Percentiles rank a stretch among this genome's conserved stretches.
These are phyloP conservation scores for Poeciliopsis turneri DNA, from an alignment of 2,797 vertebrate species.

Conservation along the genomic window DNA sequence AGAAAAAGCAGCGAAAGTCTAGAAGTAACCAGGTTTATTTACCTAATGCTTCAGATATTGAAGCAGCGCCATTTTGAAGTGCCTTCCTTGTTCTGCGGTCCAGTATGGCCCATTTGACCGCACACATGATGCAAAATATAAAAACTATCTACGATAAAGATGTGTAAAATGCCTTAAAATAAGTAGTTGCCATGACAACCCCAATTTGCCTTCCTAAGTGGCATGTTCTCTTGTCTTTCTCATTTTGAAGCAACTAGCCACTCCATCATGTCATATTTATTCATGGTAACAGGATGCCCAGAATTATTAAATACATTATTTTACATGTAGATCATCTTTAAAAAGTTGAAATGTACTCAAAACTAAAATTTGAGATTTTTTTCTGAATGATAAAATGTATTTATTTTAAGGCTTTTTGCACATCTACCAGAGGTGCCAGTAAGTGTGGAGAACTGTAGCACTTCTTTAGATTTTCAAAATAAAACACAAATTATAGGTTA, in stretches of 20 bases:
- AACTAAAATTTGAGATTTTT: not conserved
- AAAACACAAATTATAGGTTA: not conserved
- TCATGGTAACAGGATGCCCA: not conserved
- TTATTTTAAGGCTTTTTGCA: not conserved
- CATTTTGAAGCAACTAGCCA: not conserved
- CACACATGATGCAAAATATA: not conserved
- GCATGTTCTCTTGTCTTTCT: not conserved
- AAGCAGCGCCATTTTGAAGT: slow-evolving; percentile 49
- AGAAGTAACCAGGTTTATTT: not conserved
- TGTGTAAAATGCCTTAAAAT: not conserved
- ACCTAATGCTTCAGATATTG: not conserved
- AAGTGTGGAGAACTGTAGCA: not conserved
- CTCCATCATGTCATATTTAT: not conserved
- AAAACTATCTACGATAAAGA: not conserved
- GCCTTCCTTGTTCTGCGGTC: slow-evolving; percentile 47
- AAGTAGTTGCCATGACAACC: not conserved
- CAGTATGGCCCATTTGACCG: slow-evolving; percentile 13
- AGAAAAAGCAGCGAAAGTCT: not conserved
- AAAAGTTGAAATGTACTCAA: not conserved
- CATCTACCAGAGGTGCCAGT: not conserved
- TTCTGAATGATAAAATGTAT: not conserved
- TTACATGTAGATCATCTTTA: not conserved
- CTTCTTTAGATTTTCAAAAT: not conserved
- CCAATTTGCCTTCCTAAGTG: not conserved
- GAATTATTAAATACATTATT: not conserved